Evolutionary conservation across 1,140 invertebrate species (phyloP), one percentile per base, ranked within the genome.

Genomic region (Polypedilum vanderplanki): DNA sequence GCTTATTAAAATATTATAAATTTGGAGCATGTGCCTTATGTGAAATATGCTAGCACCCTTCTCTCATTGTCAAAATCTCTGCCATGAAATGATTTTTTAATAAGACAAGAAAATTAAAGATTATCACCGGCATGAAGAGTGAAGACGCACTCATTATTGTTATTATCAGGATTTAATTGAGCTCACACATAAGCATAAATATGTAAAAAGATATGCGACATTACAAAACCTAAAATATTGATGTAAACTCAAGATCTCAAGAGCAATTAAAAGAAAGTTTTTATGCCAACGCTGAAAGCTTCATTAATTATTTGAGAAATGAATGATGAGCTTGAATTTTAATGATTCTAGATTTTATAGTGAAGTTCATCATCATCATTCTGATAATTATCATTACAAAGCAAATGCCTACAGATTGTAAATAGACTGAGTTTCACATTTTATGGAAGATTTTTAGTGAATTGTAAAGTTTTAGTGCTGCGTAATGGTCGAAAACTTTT

Each of bases 231-330:
- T 57, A 57, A 57, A 57, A 57, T 57, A 57, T 57, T 57, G 46
- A 57, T 57, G 46, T 12, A 4, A 8, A n/a, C n/a, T 57, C 15
- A 15, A 46, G 46, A 57, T 57, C 46, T 57, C 46, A 57, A 57
- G 12, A 57, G 46, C 46, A 57, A 57, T 57, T 57, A 57, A 57
- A 33, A 5, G 5, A 57, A 57, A 57, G 12, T 57, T 57, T 57
- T 57, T 57, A n/a, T n/a, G n/a, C 46, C 15, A 12, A 57, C n/a
- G n/a, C 12, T 15, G 12, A 57, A 12, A 15, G 46, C 46, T 12
- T 57, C 46, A 57, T 57, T 57, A 57, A 57, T 57, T 57, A 57
- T n/a, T n/a, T n/a, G n/a, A n/a, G n/a, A n/a, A n/a, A n/a, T 57
- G 46, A 57, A 15, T 57, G 46, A 57, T 57, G 46, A 57, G 46